These are phyloP conservation scores for Alauda arvensis DNA, from an alignment of 2,797 vertebrate species.

Conservation along the genomic window DNA sequence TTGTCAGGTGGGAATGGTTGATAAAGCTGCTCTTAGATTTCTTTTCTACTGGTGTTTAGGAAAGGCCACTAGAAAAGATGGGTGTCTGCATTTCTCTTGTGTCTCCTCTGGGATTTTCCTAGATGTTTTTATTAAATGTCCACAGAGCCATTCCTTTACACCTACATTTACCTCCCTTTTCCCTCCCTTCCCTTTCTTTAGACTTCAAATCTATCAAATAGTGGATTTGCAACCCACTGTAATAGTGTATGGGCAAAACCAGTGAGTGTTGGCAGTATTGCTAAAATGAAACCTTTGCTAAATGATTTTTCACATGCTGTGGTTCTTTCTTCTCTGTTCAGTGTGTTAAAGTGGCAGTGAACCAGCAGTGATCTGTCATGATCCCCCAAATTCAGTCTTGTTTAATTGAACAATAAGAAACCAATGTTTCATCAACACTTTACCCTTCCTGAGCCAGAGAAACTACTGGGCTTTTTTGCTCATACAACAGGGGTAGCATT, in stretches of 20 bases:
- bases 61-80: not conserved
- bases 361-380: not conserved
- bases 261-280: not conserved
- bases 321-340: not conserved
- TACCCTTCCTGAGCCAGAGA: not conserved
- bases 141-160: not conserved
- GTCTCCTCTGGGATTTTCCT: not conserved
- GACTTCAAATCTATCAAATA: not conserved
- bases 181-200: not conserved
- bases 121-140: not conserved
- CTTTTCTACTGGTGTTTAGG: not conserved
- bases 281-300: not conserved
- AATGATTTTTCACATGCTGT: not conserved
- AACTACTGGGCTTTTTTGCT: not conserved
- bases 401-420: constrained; percentile 8
- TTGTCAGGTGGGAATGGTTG: not conserved
- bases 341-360: not conserved
- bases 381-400: not conserved
- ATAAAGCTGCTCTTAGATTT: not conserved
- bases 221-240: not conserved
- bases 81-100: not conserved
- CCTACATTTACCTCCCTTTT: not conserved
- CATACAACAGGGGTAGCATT: not conserved
- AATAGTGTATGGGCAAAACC: not conserved
- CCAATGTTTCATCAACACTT: not conserved